Evolutionary conservation across 2,888 invertebrate genomes (phyloP).

Genomic region (Helicoverpa assulta): DNA sequence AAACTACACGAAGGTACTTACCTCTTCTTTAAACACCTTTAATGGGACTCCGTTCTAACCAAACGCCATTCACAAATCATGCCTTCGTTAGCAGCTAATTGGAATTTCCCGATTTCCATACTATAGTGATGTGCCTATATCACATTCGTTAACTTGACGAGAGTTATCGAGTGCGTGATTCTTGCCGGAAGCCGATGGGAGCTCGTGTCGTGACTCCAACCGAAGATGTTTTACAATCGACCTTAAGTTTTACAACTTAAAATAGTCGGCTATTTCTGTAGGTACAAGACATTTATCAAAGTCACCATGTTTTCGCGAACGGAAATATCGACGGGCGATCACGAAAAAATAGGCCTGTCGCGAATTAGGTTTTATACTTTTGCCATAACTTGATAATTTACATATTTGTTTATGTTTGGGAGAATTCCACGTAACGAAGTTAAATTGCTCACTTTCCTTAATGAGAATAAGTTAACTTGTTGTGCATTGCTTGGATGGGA

Average conservation of each 20-base stretch:
- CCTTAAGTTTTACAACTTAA: slow-evolving; percentile 67
- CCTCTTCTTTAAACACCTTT: slow-evolving; percentile 3
- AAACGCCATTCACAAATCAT: slow-evolving; percentile 35
- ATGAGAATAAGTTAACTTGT: no score
- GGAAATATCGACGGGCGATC: slow-evolving; percentile 27
- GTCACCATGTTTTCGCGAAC: slow-evolving; percentile 50
- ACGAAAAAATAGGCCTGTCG: slow-evolving; percentile 21
- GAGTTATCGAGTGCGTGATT: slow-evolving; percentile 59
- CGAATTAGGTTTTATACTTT: slow-evolving; percentile 15
- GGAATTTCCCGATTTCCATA: slow-evolving; percentile 11
- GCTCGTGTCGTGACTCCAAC: slow-evolving; percentile 59
- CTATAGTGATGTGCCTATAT: neutral
- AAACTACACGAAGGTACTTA: neutral
- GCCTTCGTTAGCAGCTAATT: slow-evolving; percentile 37
- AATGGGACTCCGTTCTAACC: slow-evolving; percentile 16
- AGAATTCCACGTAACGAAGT: neutral
- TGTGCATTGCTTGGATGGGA: no score
- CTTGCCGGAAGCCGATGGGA: slow-evolving; percentile 42
- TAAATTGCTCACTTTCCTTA: neutral
- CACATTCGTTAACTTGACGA: slow-evolving; percentile 33
- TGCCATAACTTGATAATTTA: slow-evolving; percentile 25
- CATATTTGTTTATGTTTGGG: neutral
- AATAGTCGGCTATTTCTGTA: slow-evolving; percentile 60
- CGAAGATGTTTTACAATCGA: slow-evolving; percentile 62
- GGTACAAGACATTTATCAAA: slow-evolving; percentile 61